Evolutionary conservation across 2,888 invertebrate species (phyloP), one percentile per base, ranked within the genome.

Genomic region (Helleia helle): DNA sequence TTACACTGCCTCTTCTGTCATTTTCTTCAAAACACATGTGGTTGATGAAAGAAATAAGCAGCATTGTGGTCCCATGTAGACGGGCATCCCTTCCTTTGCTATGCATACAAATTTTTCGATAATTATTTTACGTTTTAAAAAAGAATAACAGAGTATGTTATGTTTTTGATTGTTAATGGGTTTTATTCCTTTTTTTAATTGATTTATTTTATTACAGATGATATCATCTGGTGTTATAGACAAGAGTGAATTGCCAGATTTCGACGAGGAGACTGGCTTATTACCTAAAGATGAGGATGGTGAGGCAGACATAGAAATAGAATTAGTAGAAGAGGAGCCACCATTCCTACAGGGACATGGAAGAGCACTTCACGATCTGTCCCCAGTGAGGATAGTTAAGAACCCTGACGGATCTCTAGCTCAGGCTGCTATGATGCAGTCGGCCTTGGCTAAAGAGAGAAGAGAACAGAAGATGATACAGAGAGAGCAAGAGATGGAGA

Each of bases 381-480:
- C 96, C 42, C 98, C 98, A 0, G 97, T 97, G 2, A 81, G 93
- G 50, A 98, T 99, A 50, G 96, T 99, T 0, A 98, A 98, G 84
- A 99, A 99, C 87, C 99, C 99, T 0, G 99, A 99, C 71, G 99
- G 99, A 0, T 98, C 98, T 0, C 76, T 99, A 13, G 99, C 99
- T 0, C 99, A 99, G 72, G 97, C 99, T 0, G 99, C 99, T 0
- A 97, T 99, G 96, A 99, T 97, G 97, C 99, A 99, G 72, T 95
- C 95, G 7, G 99, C 99, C 0, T 71, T 99, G 29, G 95, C 99
- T 0, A 99, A 99, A 64, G 99, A 99, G 68, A 87, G 99, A 38
- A 85, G 99, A 30, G 99, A 99, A 68, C 91, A 94, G 59, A 99
- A 99, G 76, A 96, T 96, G 95, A 75, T 95, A n/a, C 96, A 96